A percentile compares a stretch with the other conserved stretches of the same genome.
Conservation (phyloP, 1,140 invertebrate species). For the Magallana ariakensis region DNA sequence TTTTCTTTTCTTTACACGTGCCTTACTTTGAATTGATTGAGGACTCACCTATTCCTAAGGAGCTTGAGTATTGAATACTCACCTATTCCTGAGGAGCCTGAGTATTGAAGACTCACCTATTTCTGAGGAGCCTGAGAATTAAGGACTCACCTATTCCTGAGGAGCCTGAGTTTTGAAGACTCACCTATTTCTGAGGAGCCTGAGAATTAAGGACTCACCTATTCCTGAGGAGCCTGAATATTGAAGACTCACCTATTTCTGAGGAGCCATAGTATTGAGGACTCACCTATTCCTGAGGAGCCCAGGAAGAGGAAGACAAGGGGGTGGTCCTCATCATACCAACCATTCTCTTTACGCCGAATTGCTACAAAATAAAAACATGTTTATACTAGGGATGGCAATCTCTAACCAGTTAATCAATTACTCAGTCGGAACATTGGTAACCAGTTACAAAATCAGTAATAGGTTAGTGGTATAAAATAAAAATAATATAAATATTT, state of each 20-base stretch:
- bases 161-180: neutral
- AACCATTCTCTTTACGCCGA: slow-evolving; percentile 94
- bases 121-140: too few relatives aligned
- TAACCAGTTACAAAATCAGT: too few relatives aligned
- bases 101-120: too few relatives aligned
- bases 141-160: too few relatives aligned
- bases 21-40: too few relatives aligned
- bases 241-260: slow-evolving; percentile 86
- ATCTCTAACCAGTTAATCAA: too few relatives aligned
- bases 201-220: slow-evolving; percentile 75
- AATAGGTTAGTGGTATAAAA: too few relatives aligned
- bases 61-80: slow-evolving; percentile 89
- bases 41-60: slow-evolving; percentile 89
- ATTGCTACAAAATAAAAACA: slow-evolving; percentile 83
- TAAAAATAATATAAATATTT: too few relatives aligned
- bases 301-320: slow-evolving; percentile 93
- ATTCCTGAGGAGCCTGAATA: slow-evolving; percentile 98
- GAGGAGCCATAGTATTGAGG: slow-evolving; percentile 85
- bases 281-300: slow-evolving; percentile 91
- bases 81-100: slow-evolving; percentile 93
- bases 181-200: slow-evolving; percentile 12
- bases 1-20: too few relatives aligned
- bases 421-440: too few relatives aligned
- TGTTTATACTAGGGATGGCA: neutral
- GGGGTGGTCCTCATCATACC: slow-evolving; percentile 93